These are phyloP conservation scores for Rhadina sibilatrix DNA, from an alignment of 2,113 vertebrate genomes.

Conservation along the genomic window DNA sequence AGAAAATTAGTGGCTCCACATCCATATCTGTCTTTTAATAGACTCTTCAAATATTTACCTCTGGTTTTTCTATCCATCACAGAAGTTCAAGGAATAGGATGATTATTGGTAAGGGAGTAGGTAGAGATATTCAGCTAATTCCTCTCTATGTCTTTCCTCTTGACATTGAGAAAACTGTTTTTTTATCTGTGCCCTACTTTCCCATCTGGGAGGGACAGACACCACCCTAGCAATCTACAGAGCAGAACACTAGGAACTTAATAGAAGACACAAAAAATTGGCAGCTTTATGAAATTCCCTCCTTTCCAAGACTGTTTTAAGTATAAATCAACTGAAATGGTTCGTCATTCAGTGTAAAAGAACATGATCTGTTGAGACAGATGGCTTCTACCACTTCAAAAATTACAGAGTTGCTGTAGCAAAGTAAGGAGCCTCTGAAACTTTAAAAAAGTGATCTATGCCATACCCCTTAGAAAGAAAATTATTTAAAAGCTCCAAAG, in stretches of 20 bases:
- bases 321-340: slow-evolving; percentile 11
- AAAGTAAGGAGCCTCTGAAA: not conserved
- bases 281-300: slow-evolving; percentile 37
- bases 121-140: not conserved
- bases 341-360: slow-evolving; percentile 42
- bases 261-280: slow-evolving; percentile 40
- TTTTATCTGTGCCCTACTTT: slow-evolving; percentile 21
- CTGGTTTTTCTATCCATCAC: not conserved
- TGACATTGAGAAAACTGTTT: not conserved
- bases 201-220: slow-evolving; percentile 27
- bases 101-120: not conserved
- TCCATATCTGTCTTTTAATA: not conserved
- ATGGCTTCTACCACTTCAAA: slow-evolving; percentile 45
- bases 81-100: not conserved
- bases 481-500: not conserved
- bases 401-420: not conserved
- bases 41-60: not conserved
- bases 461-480: not conserved
- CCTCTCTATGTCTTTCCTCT: not conserved
- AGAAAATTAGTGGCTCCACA: not conserved
- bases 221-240: not conserved
- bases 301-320: slow-evolving; percentile 51
- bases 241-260: slow-evolving; percentile 33
- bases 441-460: not conserved
- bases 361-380: slow-evolving; percentile 63